phyloP scores from a whole-genome alignment of 92 coral and sea anemone genomes.

The Plumapathes pennacea region DNA sequence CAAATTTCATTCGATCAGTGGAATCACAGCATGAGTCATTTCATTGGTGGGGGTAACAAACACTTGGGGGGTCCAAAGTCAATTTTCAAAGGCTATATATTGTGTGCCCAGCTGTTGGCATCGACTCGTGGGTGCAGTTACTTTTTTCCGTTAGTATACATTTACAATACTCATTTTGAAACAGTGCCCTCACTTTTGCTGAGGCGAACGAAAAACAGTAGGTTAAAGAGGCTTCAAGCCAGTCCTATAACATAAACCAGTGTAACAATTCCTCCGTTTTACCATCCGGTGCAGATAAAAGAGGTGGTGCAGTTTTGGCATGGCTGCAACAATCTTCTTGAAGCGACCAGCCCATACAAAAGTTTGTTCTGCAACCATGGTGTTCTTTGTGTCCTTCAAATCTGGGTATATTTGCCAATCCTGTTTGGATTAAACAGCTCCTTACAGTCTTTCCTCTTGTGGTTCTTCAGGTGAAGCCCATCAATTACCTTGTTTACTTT shows the following conservation, averaged over 20 bases:
- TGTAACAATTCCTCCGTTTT: conserved; percentile 32
- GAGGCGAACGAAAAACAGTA: no score
- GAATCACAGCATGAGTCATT: no score
- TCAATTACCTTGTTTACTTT: conserved; percentile 24
- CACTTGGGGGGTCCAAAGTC: no score
- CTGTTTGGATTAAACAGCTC: conserved; percentile 8
- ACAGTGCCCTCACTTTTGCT: no score
- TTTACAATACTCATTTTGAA: no score
- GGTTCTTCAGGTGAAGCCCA: conserved; percentile 41
- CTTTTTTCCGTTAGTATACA: no score
- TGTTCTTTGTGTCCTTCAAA: conserved; percentile 21
- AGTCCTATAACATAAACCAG: conserved; percentile 32
- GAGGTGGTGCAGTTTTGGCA: conserved; percentile 52
- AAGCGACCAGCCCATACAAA: conserved; percentile 43
- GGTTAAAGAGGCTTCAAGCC: conserved; percentile 41
- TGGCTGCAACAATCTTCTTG: conserved; percentile 53
- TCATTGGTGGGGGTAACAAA: no score
- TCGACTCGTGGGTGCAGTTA: no score
- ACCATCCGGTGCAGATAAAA: conserved; percentile 57
- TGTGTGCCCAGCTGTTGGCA: no score
- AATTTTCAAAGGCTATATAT: no score
- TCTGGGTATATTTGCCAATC: conserved; percentile 11
- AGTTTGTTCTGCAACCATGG: conserved; percentile 48
- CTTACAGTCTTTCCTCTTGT: conserved; percentile 21
- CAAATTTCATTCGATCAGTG: no score